Evolutionary conservation across 2,888 invertebrate genomes (phyloP).

Genomic region (Conus canariensis): DNA sequence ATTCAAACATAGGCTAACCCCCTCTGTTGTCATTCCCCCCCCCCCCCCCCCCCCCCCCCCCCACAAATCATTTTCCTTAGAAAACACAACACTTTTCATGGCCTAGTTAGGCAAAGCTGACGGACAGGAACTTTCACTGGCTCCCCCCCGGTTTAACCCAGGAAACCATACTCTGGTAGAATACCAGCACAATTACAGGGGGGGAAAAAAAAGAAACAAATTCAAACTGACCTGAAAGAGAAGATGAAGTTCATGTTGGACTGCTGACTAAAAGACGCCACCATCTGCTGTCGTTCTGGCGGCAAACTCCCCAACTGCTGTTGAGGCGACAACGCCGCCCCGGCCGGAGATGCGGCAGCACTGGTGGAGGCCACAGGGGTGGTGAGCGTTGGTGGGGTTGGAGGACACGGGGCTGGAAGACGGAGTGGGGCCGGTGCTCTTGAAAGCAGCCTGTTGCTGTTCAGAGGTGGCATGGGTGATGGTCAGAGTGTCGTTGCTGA

Average conservation of each 20-base stretch:
- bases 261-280: conserved; percentile 86
- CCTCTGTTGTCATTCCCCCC: no score
- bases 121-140: no score
- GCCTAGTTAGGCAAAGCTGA: background rate
- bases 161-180: no score
- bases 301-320: conserved; percentile 53
- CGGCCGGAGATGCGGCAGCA: conserved; percentile 74
- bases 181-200: no score
- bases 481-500: conserved; percentile 90
- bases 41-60: no score
- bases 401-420: conserved; percentile 75
- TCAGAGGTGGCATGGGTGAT: conserved; percentile 86
- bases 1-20: no score
- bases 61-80: no score
- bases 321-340: conserved; percentile 63
- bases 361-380: conserved; percentile 78
- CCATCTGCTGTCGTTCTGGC: conserved; percentile 87
- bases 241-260: conserved; percentile 90
- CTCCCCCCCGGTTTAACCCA: no score
- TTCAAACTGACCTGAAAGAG: conserved; percentile 44
- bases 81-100: background rate
- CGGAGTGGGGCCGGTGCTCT: conserved; percentile 77
- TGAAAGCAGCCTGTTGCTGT: conserved; percentile 80
- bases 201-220: conserved; percentile 6
- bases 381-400: conserved; percentile 50